Conservation (phyloP, 1,140 invertebrate species). For the Dolichoris vasculosae region DNA sequence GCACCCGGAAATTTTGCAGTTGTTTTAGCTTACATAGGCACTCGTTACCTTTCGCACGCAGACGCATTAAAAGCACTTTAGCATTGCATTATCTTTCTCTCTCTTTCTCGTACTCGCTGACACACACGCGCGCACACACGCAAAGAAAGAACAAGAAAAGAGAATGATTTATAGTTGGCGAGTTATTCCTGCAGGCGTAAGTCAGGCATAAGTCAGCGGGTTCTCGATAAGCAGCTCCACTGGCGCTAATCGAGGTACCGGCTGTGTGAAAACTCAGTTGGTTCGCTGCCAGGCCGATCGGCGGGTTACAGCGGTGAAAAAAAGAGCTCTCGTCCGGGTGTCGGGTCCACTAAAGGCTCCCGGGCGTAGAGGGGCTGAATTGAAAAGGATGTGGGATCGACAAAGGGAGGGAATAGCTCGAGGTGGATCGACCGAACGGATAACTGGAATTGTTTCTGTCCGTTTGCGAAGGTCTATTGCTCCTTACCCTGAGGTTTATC, state of each 20-base stretch:
- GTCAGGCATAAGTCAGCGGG: neutral
- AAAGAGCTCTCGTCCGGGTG: neutral
- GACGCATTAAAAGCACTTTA: conserved; percentile 37
- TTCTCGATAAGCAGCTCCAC: neutral
- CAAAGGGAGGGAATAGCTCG: neutral
- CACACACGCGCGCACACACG: neutral
- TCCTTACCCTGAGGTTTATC: neutral
- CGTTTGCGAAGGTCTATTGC: neutral
- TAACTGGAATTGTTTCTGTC: conserved; percentile 16
- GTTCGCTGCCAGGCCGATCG: conserved; percentile 20
- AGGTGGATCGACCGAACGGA: neutral
- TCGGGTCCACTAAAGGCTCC: neutral
- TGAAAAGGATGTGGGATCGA: neutral
- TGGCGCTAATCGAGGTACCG: conserved; percentile 15
- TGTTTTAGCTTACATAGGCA: neutral
- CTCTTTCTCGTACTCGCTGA: no score
- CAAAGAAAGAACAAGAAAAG: neutral
- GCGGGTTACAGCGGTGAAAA: neutral
- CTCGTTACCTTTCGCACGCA: neutral
- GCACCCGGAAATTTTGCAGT: neutral
- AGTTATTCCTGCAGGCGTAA: neutral
- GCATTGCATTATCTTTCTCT: neutral
- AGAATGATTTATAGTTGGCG: conserved; percentile 26
- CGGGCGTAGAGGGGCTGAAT: neutral
- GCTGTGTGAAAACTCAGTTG: conserved; percentile 20